A percentile compares a stretch with the other conserved stretches of the same genome.
Conservation (phyloP, 2,113 vertebrate genomes). For the Tetraodon nigroviridis region DNA sequence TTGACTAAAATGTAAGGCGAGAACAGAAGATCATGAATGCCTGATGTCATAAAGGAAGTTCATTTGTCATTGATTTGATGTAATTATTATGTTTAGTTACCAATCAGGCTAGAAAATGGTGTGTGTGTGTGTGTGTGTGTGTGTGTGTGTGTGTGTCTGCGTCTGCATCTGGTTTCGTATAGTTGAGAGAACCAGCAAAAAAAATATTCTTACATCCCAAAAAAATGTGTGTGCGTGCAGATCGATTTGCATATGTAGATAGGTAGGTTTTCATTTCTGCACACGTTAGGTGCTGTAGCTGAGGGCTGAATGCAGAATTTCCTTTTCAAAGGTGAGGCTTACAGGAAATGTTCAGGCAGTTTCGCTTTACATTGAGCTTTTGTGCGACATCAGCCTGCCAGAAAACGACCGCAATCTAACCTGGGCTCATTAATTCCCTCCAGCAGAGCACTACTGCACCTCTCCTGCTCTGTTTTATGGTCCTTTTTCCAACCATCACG, state of each 20-base stretch:
- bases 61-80: not conserved
- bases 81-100: not conserved
- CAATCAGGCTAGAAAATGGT: slow-evolving; percentile 7
- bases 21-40: not conserved
- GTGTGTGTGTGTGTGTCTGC: not conserved
- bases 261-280: not conserved
- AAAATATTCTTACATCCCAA: no score
- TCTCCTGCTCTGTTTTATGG: not conserved
- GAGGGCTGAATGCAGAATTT: slow-evolving; percentile 1
- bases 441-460: not conserved
- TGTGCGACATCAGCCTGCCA: slow-evolving; percentile 50
- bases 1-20: no score
- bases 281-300: not conserved
- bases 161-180: no score
- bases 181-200: no score
- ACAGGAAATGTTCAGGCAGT: slow-evolving; percentile 70
- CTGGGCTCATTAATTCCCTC: no score
- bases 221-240: no score
- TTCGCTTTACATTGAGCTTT: slow-evolving; percentile 44
- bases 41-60: not conserved
- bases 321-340: slow-evolving; percentile 48
- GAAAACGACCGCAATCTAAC: slow-evolving; percentile 63
- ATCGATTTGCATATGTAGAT: not conserved
- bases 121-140: not conserved
- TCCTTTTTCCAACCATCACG: no score